Evolutionary conservation across 2,888 invertebrate species (phyloP).

Genomic region (Morinoia aosen): DNA sequence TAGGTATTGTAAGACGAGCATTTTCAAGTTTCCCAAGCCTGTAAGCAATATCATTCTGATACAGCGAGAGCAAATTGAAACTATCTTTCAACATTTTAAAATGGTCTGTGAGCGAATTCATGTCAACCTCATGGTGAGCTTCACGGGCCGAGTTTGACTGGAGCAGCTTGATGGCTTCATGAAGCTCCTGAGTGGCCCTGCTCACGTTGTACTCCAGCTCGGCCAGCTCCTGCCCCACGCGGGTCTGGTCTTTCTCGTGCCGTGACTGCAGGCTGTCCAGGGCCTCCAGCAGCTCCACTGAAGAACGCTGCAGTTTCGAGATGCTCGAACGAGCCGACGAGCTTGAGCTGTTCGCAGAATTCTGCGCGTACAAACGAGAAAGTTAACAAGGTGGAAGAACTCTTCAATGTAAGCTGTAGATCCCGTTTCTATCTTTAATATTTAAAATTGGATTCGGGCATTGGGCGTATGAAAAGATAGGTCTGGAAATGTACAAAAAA

Average conservation of each 20-base stretch:
- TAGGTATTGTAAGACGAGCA: background rate
- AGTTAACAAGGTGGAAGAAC: background rate
- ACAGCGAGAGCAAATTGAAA: background rate
- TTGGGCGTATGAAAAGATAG: too few species aligned
- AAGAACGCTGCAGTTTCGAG: constrained; percentile 14
- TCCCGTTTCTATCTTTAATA: too few species aligned
- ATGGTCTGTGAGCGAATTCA: background rate
- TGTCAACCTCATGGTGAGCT: background rate
- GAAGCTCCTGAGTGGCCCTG: background rate
- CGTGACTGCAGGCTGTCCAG: constrained; percentile 21
- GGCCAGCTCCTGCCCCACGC: constrained; percentile 8
- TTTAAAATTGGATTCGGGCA: too few species aligned
- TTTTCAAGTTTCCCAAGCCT: background rate
- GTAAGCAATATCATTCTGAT: constrained; percentile 9
- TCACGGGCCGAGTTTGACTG: background rate
- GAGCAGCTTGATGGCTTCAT: background rate
- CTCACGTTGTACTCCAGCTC: constrained; percentile 50
- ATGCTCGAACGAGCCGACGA: background rate
- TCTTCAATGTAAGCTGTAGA: too few species aligned
- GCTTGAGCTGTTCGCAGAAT: background rate
- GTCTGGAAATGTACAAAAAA: too few species aligned
- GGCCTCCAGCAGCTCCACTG: constrained; percentile 39
- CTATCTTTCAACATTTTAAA: background rate
- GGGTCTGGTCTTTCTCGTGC: background rate
- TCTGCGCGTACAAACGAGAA: background rate